Evolutionary conservation across 1,140 invertebrate species (phyloP).

Genomic region (Drosophila repletoides): DNA sequence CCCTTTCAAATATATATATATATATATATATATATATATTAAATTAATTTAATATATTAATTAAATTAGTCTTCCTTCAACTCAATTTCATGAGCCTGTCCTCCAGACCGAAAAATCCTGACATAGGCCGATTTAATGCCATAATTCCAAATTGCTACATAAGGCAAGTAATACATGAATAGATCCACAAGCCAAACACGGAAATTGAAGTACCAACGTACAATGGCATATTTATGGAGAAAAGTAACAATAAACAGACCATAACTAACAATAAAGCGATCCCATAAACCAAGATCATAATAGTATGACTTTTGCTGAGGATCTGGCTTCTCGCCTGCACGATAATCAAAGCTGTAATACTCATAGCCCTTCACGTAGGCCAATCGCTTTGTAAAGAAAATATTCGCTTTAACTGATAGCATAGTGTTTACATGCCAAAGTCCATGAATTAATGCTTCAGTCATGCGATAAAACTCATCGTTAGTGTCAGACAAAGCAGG

Average conservation of each 20-base stretch:
- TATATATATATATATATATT: not conserved
- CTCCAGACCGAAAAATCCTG: constrained; percentile 60
- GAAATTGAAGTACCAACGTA: constrained; percentile 77
- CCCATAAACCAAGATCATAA: constrained; percentile 68
- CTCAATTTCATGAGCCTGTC: constrained; percentile 51
- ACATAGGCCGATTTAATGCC: constrained; percentile 72
- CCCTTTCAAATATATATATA: no score
- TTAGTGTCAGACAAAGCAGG: constrained; percentile 60
- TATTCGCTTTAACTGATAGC: constrained; percentile 58
- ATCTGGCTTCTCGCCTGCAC: constrained; percentile 32
- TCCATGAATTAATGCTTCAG: constrained; percentile 61
- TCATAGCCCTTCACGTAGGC: constrained; percentile 72
- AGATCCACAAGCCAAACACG: constrained; percentile 61
- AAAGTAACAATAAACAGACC: constrained; percentile 69
- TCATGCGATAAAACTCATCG: constrained; percentile 68
- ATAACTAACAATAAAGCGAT: constrained; percentile 67
- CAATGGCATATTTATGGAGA: constrained; percentile 62
- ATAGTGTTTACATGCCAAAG: constrained; percentile 74
- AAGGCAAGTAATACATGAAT: constrained; percentile 75
- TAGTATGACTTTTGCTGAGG: constrained; percentile 55
- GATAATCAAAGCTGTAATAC: constrained; percentile 73
- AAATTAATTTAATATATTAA: not conserved
- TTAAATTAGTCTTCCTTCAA: constrained; percentile 48
- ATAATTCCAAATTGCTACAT: constrained; percentile 73
- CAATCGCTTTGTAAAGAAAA: constrained; percentile 74